A percentile compares a stretch with the other conserved stretches of the same genome.
These are phyloP conservation scores for Nothocercus julius DNA, from an alignment of 2,113 vertebrate genomes.

Conservation along the genomic window DNA sequence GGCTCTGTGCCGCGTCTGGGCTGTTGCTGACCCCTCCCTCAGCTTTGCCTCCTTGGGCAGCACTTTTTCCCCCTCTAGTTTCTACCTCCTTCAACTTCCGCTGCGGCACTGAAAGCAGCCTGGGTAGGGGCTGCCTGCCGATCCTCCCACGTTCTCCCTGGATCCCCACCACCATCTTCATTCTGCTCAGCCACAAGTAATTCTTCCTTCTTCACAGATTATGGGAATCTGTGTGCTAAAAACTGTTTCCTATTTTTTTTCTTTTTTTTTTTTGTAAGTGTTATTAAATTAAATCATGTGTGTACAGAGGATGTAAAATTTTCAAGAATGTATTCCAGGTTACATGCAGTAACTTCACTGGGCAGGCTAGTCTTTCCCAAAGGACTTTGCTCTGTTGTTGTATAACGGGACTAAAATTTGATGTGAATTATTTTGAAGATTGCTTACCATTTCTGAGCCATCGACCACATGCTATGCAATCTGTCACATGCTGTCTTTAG, in stretches of 20 bases:
- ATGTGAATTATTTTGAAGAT: conserved; percentile 11
- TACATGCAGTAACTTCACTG: neutral
- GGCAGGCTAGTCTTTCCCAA: neutral
- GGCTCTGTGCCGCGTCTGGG: neutral
- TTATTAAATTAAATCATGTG: neutral
- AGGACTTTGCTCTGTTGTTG: neutral
- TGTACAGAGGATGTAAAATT: fast-evolving
- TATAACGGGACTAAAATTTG: neutral
- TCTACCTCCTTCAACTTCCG: neutral
- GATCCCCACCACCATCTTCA: neutral
- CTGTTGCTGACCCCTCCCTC: neutral
- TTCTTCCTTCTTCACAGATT: neutral
- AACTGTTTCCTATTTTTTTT: neutral
- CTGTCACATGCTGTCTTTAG: conserved; percentile 52
- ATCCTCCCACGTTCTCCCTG: neutral
- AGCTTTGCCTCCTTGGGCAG: neutral
- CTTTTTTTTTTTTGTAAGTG: neutral
- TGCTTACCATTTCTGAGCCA: conserved; percentile 38
- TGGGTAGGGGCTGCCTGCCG: neutral
- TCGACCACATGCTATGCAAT: conserved; percentile 28
- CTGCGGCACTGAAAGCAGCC: neutral
- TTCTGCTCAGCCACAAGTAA: fast-evolving
- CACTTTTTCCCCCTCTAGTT: neutral
- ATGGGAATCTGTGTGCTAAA: neutral
- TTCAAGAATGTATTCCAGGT: neutral